phyloP scores from a whole-genome alignment of 2,888 invertebrate species.

The Ligdia adustata region DNA sequence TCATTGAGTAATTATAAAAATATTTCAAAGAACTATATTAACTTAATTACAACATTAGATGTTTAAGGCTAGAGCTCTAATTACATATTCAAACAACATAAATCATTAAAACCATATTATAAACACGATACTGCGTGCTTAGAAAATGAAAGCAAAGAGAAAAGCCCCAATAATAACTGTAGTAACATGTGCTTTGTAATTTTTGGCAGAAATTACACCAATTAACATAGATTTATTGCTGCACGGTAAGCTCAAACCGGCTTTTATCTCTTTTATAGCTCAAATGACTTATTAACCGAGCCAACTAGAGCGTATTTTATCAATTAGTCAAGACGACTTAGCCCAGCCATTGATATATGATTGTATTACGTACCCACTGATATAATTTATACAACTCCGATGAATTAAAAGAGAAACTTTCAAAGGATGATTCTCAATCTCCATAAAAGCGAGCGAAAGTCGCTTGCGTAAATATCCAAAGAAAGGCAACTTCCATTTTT shows the following conservation, averaged over 20 bases:
- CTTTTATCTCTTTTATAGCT: constrained; percentile 43
- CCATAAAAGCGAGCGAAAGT: constrained; percentile 52
- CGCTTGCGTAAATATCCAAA: constrained; percentile 43
- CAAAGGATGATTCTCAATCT: constrained; percentile 36
- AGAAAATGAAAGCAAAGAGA: constrained; percentile 24
- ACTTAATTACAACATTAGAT: constrained; percentile 4
- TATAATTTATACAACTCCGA: constrained; percentile 13
- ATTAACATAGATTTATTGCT: constrained; percentile 18
- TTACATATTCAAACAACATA: constrained; percentile 4
- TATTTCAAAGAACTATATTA: neutral
- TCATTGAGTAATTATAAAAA: no score
- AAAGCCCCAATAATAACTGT: constrained; percentile 10
- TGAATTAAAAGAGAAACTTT: constrained; percentile 35
- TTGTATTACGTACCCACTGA: constrained; percentile 7
- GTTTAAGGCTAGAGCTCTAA: constrained; percentile 8
- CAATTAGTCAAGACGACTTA: constrained; percentile 32
- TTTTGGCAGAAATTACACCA: constrained; percentile 19
- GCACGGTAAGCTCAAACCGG: constrained; percentile 19
- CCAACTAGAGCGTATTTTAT: constrained; percentile 39
- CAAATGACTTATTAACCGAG: constrained; percentile 41
- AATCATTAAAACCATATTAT: constrained; percentile 13
- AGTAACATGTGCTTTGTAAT: constrained; percentile 14
- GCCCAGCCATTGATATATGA: constrained; percentile 6
- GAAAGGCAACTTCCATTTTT: constrained; percentile 50
- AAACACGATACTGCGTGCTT: constrained; percentile 2